Base-by-base conservation (phyloP, 2,113 vertebrate species). In the Leptosomus discolor region DNA sequence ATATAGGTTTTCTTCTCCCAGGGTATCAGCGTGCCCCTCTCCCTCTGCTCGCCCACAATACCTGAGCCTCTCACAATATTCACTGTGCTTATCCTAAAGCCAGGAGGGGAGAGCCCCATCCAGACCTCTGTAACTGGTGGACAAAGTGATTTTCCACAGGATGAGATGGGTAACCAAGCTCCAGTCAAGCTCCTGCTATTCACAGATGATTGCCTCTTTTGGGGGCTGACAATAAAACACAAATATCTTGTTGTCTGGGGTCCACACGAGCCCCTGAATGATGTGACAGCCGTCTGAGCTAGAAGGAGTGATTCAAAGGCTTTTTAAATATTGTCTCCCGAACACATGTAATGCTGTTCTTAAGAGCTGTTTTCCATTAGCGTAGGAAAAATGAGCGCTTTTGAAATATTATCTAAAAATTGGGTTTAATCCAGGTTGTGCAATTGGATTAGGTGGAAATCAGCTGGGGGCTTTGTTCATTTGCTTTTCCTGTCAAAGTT, bases 41-140 rank as follows among this genome's bases (percentile, higher is more conserved):
- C 71, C 32, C 20, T 82, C 57, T 37, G 45, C 78, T 80, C 0
- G 0, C 50, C 30, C 32, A 1, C 23, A 6, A 0, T 2, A 11
- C 30, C 24, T 6, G 24, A 27, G 17, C 36, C 15, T 53, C 58
- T 89, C 54, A 1, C 16, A 74, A 1, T 26, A 14, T 39, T 58
- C 45, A 22, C 12, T 20, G 54, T 6, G 1, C 4, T 67, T 46
- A 19, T 3, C 50, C 88, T 60, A 18, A 68, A 88, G 36, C 41
- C 71, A 32, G 54, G 18, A 85, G 57, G 45, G 53, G 30, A 79
- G 12, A 29, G 29, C 3, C 1, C 17, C n/a, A 37, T 45, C 34
- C 74, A 48, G 64, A 3, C 27, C 6, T 13, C 39, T 37, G 50
- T 39, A 85, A 37, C n/a, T 23, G 41, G 26, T 50, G 26, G n/a